A percentile compares a stretch with the other conserved stretches of the same genome.
These are phyloP conservation scores for Hirtodrosophila trivittata DNA, from an alignment of 2,888 invertebrate species.

Conservation along the genomic window DNA sequence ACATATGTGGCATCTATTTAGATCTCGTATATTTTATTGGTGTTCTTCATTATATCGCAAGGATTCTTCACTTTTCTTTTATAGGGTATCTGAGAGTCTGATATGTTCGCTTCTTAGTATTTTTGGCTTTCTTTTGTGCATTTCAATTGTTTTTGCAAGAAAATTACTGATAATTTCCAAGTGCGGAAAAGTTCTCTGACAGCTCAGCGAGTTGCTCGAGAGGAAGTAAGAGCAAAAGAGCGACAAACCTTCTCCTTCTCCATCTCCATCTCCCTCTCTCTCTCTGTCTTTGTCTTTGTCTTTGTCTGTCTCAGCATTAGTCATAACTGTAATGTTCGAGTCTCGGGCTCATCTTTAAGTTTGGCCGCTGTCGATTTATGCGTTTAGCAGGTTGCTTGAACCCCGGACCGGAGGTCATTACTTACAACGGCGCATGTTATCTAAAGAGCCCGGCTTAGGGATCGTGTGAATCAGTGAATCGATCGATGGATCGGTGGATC, in stretches of 20 bases:
- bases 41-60: too few relatives aligned
- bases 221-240: not conserved
- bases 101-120: too few relatives aligned
- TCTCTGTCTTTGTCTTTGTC: conserved; percentile 51
- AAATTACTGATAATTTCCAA: conserved; percentile 72
- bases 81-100: conserved; percentile 12
- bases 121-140: conserved; percentile 33
- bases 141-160: conserved; percentile 61
- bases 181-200: conserved; percentile 68
- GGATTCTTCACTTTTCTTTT: too few relatives aligned
- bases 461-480: conserved; percentile 59
- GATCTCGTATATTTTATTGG: too few relatives aligned
- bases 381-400: conserved; percentile 72
- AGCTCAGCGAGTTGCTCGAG: conserved; percentile 16
- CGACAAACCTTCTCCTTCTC: not conserved
- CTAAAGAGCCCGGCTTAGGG: conserved; percentile 35
- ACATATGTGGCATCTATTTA: too few relatives aligned
- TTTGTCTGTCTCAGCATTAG: conserved; percentile 60
- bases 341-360: conserved; percentile 18
- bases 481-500: conserved; percentile 1
- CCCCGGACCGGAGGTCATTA: conserved; percentile 41
- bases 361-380: conserved; percentile 55
- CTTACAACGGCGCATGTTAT: conserved; percentile 45
- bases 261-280: too few relatives aligned
- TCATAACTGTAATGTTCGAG: conserved; percentile 66